Evolutionary conservation across 2,113 vertebrate genomes (phyloP).

Genomic region (Antechinus stuartii): DNA sequence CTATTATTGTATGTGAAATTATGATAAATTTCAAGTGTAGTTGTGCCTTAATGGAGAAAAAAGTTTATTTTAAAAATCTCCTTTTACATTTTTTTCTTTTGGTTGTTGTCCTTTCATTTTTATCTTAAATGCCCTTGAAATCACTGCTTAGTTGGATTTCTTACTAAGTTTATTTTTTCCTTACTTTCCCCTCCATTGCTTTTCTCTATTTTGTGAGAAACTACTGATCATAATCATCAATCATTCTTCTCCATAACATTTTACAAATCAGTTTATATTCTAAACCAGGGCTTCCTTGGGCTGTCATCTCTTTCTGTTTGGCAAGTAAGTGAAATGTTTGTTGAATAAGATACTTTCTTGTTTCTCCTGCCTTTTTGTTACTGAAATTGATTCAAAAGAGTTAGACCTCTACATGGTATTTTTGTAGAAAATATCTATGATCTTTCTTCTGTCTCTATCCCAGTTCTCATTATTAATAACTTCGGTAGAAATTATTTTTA

Average conservation of each 20-base stretch:
- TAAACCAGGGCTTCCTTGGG: neutral
- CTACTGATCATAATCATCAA: neutral
- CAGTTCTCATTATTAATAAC: neutral
- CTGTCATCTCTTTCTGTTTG: neutral
- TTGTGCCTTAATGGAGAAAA: neutral
- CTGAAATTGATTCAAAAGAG: neutral
- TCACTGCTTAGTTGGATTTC: neutral
- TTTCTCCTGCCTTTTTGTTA: neutral
- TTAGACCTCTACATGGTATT: neutral
- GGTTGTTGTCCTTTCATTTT: neutral
- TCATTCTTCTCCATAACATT: neutral
- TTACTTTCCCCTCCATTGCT: neutral
- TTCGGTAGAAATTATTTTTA: neutral
- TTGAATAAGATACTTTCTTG: neutral
- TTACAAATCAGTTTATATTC: neutral
- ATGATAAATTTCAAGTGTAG: neutral
- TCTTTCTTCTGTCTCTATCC: neutral
- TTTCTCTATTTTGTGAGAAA: neutral
- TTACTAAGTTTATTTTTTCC: neutral
- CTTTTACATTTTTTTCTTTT: neutral
- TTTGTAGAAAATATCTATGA: neutral
- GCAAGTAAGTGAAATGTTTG: neutral
- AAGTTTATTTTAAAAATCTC: neutral
- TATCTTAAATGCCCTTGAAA: neutral
- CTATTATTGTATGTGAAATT: neutral